Base-by-base conservation (phyloP, 2,797 vertebrate species). In the Philypnodon macrostomus region DNA sequence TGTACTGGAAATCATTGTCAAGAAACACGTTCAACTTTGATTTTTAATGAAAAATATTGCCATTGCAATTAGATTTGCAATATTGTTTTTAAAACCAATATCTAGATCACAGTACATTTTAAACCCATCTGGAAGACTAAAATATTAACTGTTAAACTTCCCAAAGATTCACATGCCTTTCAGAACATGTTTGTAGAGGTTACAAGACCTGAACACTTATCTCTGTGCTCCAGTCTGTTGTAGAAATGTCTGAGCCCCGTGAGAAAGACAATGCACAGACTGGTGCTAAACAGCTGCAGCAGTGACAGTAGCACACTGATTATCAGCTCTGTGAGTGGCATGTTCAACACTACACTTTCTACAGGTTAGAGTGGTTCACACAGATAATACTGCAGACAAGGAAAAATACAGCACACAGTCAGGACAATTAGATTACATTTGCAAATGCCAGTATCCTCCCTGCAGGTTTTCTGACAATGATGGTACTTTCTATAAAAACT, bases 181-280 rank as follows among this genome's bases (percentile, higher is more conserved):
- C n/a, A n/a, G n/a, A n/a, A n/a, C n/a, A n/a, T n/a, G n/a, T n/a
- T n/a, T n/a, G n/a, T n/a, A n/a, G n/a, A n/a, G n/a, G n/a, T n/a
- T n/a, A 27, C 23, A 44, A 15, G 45, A 11, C 23, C 34, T 42
- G 26, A 50, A 56, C 30, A 35, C 48, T 69, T 29, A 48, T 30
- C 23, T 17, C 14, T 16, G 10, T 10, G 9, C 26, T 17, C 23
- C 13, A 23, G 30, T 47, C 5, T 14, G 29, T 29, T 21, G 15
- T 18, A 27, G 4, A 41, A 6, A 38, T 47, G 44, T 47, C 17
- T 17, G 7, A 13, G 24, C 6, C 31, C 23, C 39, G 11, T 18
- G n/a, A 41, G 7, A 31, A 9, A 38, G 41, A 21, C 33, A 50
- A 13, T 26, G 38, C 32, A 38, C 9, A 57, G 8, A 23, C 11